These are phyloP conservation scores for Tetheella fluctuosa DNA, from an alignment of 2,888 invertebrate species.

Conservation along the genomic window DNA sequence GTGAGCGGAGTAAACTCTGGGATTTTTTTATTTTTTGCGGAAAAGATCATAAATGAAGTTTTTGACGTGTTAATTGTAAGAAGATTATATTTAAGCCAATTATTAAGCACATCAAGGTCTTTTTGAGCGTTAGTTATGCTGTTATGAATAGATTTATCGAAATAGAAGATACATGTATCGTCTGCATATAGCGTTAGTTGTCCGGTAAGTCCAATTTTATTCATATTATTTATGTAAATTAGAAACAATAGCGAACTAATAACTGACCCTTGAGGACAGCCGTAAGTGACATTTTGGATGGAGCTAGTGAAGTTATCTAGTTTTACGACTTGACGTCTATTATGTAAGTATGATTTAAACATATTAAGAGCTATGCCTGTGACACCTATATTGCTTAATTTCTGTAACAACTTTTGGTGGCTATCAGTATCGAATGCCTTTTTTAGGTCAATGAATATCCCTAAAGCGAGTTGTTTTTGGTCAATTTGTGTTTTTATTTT, in stretches of 20 bases:
- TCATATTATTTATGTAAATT: too few relatives aligned
- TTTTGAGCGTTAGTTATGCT: slow-evolving; percentile 21
- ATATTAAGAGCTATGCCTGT: not conserved
- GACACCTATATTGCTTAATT: not conserved
- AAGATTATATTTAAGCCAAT: slow-evolving; percentile 24
- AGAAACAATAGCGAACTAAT: too few relatives aligned
- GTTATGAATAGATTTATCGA: slow-evolving; percentile 1
- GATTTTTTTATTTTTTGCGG: slow-evolving; percentile 22
- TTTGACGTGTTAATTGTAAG: slow-evolving; percentile 19
- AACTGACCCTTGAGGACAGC: slow-evolving; percentile 5
- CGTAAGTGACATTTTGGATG: not conserved
- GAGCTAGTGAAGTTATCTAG: not conserved
- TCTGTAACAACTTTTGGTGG: not conserved
- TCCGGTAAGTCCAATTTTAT: too few relatives aligned
- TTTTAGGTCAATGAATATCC: slow-evolving; percentile 1
- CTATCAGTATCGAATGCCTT: slow-evolving; percentile 5
- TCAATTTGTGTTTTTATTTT: not conserved
- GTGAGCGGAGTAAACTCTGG: not conserved
- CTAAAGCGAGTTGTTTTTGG: not conserved
- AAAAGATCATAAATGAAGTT: slow-evolving; percentile 22
- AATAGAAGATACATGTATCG: too few relatives aligned
- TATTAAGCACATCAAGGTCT: slow-evolving; percentile 22
- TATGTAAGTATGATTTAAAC: not conserved
- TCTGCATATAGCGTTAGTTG: too few relatives aligned
- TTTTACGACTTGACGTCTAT: not conserved